phyloP scores from a whole-genome alignment of 2,888 invertebrate genomes.

The Cryptocephalus primarius region DNA sequence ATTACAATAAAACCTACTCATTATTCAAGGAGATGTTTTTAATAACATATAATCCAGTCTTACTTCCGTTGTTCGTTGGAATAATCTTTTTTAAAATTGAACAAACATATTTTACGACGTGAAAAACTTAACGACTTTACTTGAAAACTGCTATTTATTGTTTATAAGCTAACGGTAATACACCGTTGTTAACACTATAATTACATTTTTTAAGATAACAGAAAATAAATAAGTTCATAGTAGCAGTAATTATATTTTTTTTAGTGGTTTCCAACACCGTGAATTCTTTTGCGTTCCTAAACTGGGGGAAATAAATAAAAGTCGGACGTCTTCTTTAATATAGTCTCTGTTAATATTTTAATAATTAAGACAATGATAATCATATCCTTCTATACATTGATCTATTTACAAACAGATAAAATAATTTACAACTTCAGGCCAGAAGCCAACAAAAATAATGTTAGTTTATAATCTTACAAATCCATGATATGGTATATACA shows the following conservation, averaged over 20 bases:
- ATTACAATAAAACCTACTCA: no score
- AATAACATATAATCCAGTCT: no score
- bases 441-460: slow-evolving; percentile 30
- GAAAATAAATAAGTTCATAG: no score
- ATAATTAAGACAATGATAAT: slow-evolving; percentile 41
- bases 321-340: slow-evolving; percentile 15
- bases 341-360: slow-evolving; percentile 38
- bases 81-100: no score
- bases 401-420: slow-evolving; percentile 42
- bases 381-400: slow-evolving; percentile 41
- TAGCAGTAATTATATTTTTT: no score
- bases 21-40: no score
- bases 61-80: no score
- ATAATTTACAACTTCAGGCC: slow-evolving; percentile 35
- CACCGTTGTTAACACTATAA: neutral
- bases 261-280: no score
- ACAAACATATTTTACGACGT: no score
- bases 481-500: slow-evolving; percentile 38
- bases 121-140: no score
- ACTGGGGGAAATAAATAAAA: slow-evolving; percentile 7
- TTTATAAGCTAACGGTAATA: neutral
- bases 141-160: no score
- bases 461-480: slow-evolving; percentile 32
- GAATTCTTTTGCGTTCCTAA: neutral
- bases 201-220: neutral